Evolutionary conservation across 1,140 invertebrate species (phyloP).

Genomic region (Melitaea cinxia): DNA sequence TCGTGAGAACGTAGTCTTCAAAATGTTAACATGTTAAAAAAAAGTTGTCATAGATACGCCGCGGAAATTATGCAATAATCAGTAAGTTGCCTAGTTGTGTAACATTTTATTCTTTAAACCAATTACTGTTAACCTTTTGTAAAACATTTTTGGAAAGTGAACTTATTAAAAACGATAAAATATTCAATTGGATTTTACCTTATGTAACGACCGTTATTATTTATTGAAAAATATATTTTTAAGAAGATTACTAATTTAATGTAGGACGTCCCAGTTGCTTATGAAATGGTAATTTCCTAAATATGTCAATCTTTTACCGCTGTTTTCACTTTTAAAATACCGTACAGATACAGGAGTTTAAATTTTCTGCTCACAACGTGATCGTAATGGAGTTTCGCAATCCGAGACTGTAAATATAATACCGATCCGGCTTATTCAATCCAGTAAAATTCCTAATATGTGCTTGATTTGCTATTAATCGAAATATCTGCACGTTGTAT

Average conservation of each 20-base stretch:
- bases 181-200: neutral
- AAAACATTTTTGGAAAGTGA: neutral
- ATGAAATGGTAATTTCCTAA: neutral
- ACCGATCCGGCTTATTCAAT: conserved; percentile 11
- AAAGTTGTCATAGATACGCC: conserved; percentile 27
- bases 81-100: conserved; percentile 15
- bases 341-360: neutral
- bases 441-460: neutral
- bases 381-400: conserved; percentile 4
- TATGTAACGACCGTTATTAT: neutral
- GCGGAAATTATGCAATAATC: conserved; percentile 33
- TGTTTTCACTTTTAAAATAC: neutral
- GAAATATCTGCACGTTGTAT: neutral
- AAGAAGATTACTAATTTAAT: too few relatives aligned
- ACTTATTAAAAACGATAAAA: neutral
- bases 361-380: neutral
- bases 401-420: conserved; percentile 7
- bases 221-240: too few relatives aligned
- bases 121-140: conserved; percentile 3
- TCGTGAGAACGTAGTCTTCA: conserved; percentile 34
- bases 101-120: neutral
- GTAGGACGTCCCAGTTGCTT: too few relatives aligned
- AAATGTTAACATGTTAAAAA: conserved; percentile 26
- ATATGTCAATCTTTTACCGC: neutral
- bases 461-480: neutral